phyloP scores from a whole-genome alignment of 2,113 vertebrate species.

The Globicephala melas region DNA sequence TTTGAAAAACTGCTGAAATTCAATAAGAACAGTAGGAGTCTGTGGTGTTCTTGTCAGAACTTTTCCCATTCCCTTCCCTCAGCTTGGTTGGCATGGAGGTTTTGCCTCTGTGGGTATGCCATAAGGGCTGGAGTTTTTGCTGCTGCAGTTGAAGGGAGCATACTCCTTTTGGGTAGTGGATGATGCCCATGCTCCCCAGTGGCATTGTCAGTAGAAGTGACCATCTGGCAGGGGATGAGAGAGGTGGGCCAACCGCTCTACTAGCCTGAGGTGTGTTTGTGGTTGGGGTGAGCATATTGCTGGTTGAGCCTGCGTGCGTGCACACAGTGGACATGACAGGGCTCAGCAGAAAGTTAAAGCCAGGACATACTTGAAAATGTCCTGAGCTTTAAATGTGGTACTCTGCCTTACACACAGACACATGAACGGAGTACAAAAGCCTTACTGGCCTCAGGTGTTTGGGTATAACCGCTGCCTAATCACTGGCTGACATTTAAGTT shows the following conservation, averaged over 20 bases:
- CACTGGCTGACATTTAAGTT: background rate
- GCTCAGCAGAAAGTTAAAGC: background rate
- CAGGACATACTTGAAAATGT: background rate
- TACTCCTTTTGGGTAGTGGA: background rate
- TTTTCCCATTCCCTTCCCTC: background rate
- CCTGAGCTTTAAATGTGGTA: background rate
- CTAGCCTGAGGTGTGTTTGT: background rate
- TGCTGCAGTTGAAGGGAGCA: background rate
- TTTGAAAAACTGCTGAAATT: background rate
- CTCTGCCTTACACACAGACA: background rate
- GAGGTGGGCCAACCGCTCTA: background rate
- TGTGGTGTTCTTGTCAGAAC: background rate
- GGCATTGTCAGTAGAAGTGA: background rate
- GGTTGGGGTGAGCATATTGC: background rate
- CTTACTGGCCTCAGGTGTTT: background rate
- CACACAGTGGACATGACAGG: background rate
- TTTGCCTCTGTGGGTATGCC: background rate
- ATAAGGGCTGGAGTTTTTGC: background rate
- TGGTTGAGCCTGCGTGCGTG: background rate
- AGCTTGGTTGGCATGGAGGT: background rate
- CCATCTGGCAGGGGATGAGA: background rate
- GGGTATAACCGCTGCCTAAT: background rate
- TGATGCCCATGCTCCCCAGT: background rate
- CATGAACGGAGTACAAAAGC: background rate
- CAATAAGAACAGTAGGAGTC: background rate